These are phyloP conservation scores for Cataglyphis rosenhaueri DNA, from an alignment of 2,888 invertebrate genomes.

Conservation along the genomic window DNA sequence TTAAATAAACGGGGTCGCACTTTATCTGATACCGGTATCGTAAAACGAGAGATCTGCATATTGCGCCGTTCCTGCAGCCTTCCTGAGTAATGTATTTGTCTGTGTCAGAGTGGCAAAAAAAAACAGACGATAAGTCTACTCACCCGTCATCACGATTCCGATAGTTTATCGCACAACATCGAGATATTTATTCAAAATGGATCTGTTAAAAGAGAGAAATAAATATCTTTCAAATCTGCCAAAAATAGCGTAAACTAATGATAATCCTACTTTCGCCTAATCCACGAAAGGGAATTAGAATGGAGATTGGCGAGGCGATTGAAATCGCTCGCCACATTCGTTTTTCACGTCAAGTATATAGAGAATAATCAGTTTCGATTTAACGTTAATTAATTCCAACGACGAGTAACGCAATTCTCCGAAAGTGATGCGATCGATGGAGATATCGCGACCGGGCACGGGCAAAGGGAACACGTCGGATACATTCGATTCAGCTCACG, in stretches of 20 bases:
- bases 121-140: slow-evolving; percentile 27
- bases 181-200: neutral
- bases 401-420: neutral
- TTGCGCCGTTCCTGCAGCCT: neutral
- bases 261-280: neutral
- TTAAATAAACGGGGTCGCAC: slow-evolving; percentile 17
- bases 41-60: slow-evolving; percentile 33
- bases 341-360: neutral
- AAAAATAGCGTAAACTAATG: neutral
- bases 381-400: slow-evolving; percentile 33
- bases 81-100: slow-evolving; percentile 53
- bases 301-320: neutral
- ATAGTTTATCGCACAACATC: neutral
- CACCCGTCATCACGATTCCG: neutral
- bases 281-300: neutral
- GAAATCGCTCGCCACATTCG: neutral
- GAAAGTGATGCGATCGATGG: slow-evolving; percentile 9
- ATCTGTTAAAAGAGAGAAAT: neutral
- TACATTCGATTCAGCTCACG: slow-evolving; percentile 40
- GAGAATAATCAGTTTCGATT: slow-evolving; percentile 5
- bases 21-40: slow-evolving; percentile 28
- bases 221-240: neutral
- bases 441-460: slow-evolving; percentile 23
- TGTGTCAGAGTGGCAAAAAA: slow-evolving; percentile 24
- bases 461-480: slow-evolving; percentile 21